phyloP scores from a whole-genome alignment of 2,113 vertebrate species.

The Carassius gibelio region DNA sequence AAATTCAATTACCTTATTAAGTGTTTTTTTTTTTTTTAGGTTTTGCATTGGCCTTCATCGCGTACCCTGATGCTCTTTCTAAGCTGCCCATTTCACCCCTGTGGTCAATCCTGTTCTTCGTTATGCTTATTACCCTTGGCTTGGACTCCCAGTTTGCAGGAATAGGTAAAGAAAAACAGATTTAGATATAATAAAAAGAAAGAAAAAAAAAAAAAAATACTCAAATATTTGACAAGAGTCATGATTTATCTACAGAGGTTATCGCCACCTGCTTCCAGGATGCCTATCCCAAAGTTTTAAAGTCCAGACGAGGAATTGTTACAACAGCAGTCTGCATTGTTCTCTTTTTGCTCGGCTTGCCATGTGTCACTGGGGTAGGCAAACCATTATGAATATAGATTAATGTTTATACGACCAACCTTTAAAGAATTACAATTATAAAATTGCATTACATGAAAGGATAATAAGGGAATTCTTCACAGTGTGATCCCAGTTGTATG shows the following conservation, averaged over 20 bases:
- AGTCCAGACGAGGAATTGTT: slow-evolving; percentile 76
- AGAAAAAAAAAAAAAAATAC: neutral
- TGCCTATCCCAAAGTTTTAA: slow-evolving; percentile 78
- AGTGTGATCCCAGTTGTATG: neutral
- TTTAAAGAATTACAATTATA: too few relatives aligned
- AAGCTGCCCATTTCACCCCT: slow-evolving; percentile 88
- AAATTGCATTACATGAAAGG: too few relatives aligned
- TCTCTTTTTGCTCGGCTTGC: slow-evolving; percentile 85
- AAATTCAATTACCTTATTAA: too few relatives aligned
- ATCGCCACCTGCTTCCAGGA: slow-evolving; percentile 88
- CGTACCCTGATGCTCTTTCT: slow-evolving; percentile 90
- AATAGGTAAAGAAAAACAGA: slow-evolving; percentile 79
- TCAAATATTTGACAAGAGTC: neutral
- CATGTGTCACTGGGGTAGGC: slow-evolving; percentile 87
- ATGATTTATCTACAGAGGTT: slow-evolving; percentile 77
- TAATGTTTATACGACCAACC: neutral
- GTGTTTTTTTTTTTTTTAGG: slow-evolving; percentile 68
- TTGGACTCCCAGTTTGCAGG: slow-evolving; percentile 92
- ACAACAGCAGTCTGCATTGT: slow-evolving; percentile 74
- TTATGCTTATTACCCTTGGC: slow-evolving; percentile 94
- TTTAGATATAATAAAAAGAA: too few relatives aligned
- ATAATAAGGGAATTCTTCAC: too few relatives aligned
- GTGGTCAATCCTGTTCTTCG: slow-evolving; percentile 94
- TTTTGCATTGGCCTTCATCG: slow-evolving; percentile 93
- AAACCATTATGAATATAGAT: neutral